Base-by-base conservation (phyloP, 2,888 invertebrate genomes). In the Eumerus sabulonum region DNA sequence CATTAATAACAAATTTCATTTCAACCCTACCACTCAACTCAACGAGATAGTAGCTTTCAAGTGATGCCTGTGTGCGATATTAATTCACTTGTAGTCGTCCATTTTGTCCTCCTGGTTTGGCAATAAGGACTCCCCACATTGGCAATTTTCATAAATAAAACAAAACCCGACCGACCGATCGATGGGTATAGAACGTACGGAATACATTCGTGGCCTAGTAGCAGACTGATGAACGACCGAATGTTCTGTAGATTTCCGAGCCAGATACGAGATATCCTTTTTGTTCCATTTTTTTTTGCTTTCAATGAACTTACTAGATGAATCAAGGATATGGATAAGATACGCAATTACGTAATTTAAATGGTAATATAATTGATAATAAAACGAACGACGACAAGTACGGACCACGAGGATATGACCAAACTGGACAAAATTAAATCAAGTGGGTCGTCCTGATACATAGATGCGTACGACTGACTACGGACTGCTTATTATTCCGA, bases 331-430 rank as follows among this genome's bases (percentile, higher is more conserved):
- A 44, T 35, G 27, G 16, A 62, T 16, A 60, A 48, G 70, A 42
- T 66, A 50, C 70, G 64, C 64, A 76, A 76, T 76, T 76, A 76
- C 70, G 76, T 70, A 70, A 76, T 76, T 76, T 76, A 76, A 76
- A 76, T 70, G 76, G 64, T 64, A 66, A 76, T 64, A 64, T 76
- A 64, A 70, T 64, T 70, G 70, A 59, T 63, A 51, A 70, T 76
- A 76, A 74, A 70, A 51, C 53, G 51, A 36, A 53, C 19, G 44
- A 53, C 27, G 27, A 27, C 27, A 27, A 27, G 27, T 2, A 57
- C 44, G 27, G 27, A 57, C 44, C 50, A 14, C 36, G 19, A 18
- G 27, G 9, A 50, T 45, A 27, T 14, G 19, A 35, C 40, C 13
- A 42, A 9, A 17, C 44, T 50, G 16, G 40, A 51, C 57, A 51